phyloP scores from a whole-genome alignment of 2,113 vertebrate genomes.

The Chamaetylas fuelleborni region DNA sequence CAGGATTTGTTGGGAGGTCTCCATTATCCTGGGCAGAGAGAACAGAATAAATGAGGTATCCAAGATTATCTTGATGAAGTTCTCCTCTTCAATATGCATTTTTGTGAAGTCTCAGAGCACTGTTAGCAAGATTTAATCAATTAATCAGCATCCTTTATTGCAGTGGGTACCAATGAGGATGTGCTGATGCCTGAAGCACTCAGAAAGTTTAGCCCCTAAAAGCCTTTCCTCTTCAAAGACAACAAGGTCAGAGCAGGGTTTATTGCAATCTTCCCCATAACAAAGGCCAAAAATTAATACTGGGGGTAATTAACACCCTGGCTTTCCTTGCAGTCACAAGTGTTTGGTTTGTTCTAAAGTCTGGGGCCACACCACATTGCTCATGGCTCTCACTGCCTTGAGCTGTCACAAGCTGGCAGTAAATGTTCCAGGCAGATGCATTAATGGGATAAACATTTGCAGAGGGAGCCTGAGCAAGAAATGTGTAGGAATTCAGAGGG shows the following conservation, averaged over 20 bases:
- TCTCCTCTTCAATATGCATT: background rate
- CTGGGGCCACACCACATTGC: background rate
- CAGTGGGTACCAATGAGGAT: accelerated
- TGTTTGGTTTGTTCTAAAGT: background rate
- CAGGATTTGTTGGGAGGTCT: background rate
- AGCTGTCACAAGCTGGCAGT: background rate
- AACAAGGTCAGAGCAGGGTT: background rate
- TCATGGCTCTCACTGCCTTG: background rate
- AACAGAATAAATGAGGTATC: accelerated
- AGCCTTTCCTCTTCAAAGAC: background rate
- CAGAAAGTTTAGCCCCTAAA: background rate
- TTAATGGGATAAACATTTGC: background rate
- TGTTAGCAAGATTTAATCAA: background rate
- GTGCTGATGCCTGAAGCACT: background rate
- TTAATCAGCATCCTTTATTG: background rate
- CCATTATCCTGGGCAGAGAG: background rate
- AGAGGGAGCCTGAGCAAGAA: background rate
- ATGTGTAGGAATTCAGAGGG: background rate
- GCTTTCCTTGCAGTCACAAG: background rate
- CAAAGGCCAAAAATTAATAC: background rate
- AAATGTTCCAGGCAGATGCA: background rate
- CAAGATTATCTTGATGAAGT: background rate
- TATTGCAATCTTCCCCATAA: background rate
- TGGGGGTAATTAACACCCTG: background rate
- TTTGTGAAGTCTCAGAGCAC: background rate